phyloP scores from a whole-genome alignment of 1,140 invertebrate genomes.

The Apis florea region DNA sequence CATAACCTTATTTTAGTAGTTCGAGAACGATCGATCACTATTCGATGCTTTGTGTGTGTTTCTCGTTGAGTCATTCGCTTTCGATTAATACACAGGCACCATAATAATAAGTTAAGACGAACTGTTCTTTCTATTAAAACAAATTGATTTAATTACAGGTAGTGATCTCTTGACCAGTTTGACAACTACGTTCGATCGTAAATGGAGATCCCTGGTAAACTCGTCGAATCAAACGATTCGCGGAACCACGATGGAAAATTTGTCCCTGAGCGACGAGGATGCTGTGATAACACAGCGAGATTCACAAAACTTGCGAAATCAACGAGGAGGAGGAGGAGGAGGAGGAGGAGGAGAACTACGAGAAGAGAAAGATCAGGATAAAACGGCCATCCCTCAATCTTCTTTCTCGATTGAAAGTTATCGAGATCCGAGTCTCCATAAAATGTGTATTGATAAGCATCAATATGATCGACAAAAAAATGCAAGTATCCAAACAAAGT shows the following conservation, averaged over 20 bases:
- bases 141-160: conserved; percentile 78
- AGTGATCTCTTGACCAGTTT: conserved; percentile 85
- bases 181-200: conserved; percentile 88
- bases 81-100: not conserved
- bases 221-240: conserved; percentile 69
- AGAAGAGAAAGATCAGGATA: conserved; percentile 35
- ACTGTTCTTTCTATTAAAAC: not conserved
- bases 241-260: conserved; percentile 58
- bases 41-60: conserved; percentile 59
- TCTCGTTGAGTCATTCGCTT: conserved; percentile 44
- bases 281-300: conserved; percentile 15
- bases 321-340: not conserved
- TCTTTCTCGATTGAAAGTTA: conserved; percentile 65
- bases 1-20: conserved; percentile 29
- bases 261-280: conserved; percentile 43
- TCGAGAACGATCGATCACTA: conserved; percentile 26
- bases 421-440: conserved; percentile 78
- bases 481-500: conserved; percentile 60
- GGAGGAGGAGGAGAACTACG: not conserved
- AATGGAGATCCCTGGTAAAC: conserved; percentile 84
- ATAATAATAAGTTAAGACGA: not conserved
- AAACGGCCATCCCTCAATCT: not conserved
- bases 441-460: conserved; percentile 69
- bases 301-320: conserved; percentile 21
- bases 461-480: conserved; percentile 64